Base-by-base conservation (phyloP, 2,113 vertebrate species). In the Heterocephalus glaber region DNA sequence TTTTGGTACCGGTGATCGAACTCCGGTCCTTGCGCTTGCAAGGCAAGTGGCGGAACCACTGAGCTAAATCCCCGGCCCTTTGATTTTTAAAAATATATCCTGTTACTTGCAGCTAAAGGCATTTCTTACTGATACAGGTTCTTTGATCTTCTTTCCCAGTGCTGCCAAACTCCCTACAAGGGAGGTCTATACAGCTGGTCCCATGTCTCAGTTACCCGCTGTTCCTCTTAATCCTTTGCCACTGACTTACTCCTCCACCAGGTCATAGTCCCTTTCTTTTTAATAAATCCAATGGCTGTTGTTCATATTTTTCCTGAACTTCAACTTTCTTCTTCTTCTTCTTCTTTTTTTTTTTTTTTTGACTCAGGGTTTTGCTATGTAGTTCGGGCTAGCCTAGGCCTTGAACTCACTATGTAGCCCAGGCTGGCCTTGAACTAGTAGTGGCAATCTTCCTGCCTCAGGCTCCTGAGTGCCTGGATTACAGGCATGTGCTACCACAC, bases 81-180 rank as follows among this genome's bases (percentile, higher is more conserved):
- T 93, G 76, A 82, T 65, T 72, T 33, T 7, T 26, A 80, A 61
- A 70, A 26, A 30, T n/a, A 56, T 76, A 44, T 68, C 38, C 54
- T 82, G n/a, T 90, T 85, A 91, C 88, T 93, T 95, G 89, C 38
- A 93, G 95, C 84, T 61, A 30, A 92, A 86, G 83, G 22, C 47
- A 81, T 94, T 93, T 86, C 65, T 86, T 35, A 70, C 47, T 41
- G 52, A 86, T 63, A 91, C 0, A 22, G 52, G 11, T 63, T 58
- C 61, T 92, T 92, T 90, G 33, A 41, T 89, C 49, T 65, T 74
- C 24, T 30, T 41, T 44, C 60, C 56, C 74, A 44, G 38, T 26
- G 38, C 16, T 77, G 82, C 88, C 38, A 79, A 52, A 61, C 30
- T 91, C 80, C 60, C 96, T 12, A n/a, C 2, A 12, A 60, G 13